phyloP scores from a whole-genome alignment of 2,888 invertebrate species.

The Siphonodentalium dalli region DNA sequence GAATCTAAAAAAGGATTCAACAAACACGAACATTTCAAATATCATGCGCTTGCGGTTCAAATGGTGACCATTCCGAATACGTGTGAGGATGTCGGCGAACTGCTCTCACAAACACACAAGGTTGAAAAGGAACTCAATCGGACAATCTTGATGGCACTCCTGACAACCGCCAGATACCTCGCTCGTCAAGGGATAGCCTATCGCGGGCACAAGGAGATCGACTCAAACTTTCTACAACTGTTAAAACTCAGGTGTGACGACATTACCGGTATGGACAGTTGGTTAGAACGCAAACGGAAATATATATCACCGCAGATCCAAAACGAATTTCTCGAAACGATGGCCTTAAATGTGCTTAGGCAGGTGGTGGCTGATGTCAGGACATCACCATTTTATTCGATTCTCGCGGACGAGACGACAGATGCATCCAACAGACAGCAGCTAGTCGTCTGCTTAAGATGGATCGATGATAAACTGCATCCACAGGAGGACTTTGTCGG shows the following conservation, averaged over 20 bases:
- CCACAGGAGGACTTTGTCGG: constrained; percentile 29
- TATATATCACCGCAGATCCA: constrained; percentile 27
- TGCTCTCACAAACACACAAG: too few species aligned
- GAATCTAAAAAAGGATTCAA: too few species aligned
- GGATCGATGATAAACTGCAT: constrained; percentile 18
- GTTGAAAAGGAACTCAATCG: background rate
- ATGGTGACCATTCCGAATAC: too few species aligned
- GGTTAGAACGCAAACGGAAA: constrained; percentile 23
- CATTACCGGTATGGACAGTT: constrained; percentile 11
- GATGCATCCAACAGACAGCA: constrained; percentile 28
- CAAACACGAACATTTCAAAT: too few species aligned
- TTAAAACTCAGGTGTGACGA: constrained; percentile 19
- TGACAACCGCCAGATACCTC: constrained; percentile 15
- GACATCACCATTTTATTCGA: constrained; percentile 6
- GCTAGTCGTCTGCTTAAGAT: constrained; percentile 22
- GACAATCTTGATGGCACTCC: background rate
- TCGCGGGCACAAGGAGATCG: constrained; percentile 14
- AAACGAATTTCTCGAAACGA: constrained; percentile 27
- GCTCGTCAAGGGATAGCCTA: constrained; percentile 19
- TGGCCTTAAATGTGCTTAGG: constrained; percentile 19
- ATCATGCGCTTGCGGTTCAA: too few species aligned
- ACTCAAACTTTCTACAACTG: constrained; percentile 22
- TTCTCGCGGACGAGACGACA: constrained; percentile 25
- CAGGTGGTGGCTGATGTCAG: constrained; percentile 6
- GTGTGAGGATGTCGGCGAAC: too few species aligned